Percentiles rank a stretch among this genome's conserved stretches.
Conservation (phyloP, 2,797 vertebrate species). For the Lerista edwardsae region DNA sequence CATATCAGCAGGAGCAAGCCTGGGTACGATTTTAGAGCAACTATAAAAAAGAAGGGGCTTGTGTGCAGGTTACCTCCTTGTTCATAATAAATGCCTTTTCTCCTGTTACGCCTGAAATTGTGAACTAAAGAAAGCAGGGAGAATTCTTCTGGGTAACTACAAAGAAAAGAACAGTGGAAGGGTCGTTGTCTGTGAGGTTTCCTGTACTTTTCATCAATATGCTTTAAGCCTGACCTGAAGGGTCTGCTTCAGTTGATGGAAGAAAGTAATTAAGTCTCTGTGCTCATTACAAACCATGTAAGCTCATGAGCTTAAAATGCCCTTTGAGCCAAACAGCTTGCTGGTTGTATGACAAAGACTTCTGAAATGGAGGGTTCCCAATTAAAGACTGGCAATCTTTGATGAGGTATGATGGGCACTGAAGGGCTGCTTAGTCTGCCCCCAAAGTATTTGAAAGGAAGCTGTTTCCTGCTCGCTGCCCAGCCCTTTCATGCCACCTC, state of each 20-base stretch:
- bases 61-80: not conserved
- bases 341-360: constrained; percentile 59
- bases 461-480: not conserved
- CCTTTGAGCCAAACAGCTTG: constrained; percentile 64
- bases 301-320: constrained; percentile 53
- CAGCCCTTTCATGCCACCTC: not conserved
- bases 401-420: constrained; percentile 9
- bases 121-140: constrained; percentile 41
- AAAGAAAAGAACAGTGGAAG: constrained; percentile 48
- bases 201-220: constrained; percentile 63
- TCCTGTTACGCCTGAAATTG: constrained; percentile 30
- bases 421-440: constrained; percentile 29
- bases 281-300: constrained; percentile 62
- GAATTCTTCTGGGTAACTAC: constrained; percentile 37
- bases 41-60: not conserved
- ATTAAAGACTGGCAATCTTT: constrained; percentile 51
- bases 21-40: constrained; percentile 1
- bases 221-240: constrained; percentile 65
- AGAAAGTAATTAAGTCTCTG: constrained; percentile 70
- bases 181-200: constrained; percentile 51
- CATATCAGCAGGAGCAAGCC: not conserved
- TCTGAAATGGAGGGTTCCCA: constrained; percentile 61
- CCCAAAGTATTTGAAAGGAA: constrained; percentile 39
- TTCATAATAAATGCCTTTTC: constrained; percentile 27
- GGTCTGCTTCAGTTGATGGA: constrained; percentile 60